phyloP scores from a whole-genome alignment of 2,888 invertebrate species.

The Galerucella nymphaeae region DNA sequence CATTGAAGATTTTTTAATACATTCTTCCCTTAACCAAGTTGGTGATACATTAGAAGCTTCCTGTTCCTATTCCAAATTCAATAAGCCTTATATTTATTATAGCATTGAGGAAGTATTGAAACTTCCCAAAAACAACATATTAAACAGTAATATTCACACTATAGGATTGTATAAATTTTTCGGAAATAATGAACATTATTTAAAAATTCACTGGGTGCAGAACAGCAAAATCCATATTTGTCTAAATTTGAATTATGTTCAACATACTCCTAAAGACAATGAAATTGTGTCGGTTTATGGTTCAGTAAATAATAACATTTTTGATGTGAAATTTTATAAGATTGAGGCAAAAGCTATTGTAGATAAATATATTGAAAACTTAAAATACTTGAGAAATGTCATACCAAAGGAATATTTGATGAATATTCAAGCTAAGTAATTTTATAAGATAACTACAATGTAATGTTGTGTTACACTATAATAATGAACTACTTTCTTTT shows the following conservation, averaged over 20 bases:
- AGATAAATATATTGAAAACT: constrained; percentile 31
- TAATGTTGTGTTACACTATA: too few species aligned
- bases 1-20: constrained; percentile 22
- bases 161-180: constrained; percentile 30
- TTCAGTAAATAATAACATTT: constrained; percentile 27
- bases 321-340: constrained; percentile 38
- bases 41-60: constrained; percentile 19
- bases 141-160: constrained; percentile 33
- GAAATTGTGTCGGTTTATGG: constrained; percentile 38
- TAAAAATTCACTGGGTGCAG: constrained; percentile 13
- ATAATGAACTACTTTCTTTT: too few species aligned
- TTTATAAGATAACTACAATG: not conserved
- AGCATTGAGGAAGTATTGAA: constrained; percentile 32
- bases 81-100: constrained; percentile 38
- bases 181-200: constrained; percentile 21
- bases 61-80: constrained; percentile 5
- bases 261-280: constrained; percentile 21
- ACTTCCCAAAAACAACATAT: constrained; percentile 20
- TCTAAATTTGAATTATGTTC: constrained; percentile 33
- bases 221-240: constrained; percentile 5
- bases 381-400: constrained; percentile 28
- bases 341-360: constrained; percentile 26
- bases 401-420: constrained; percentile 33
- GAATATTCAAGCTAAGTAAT: not conserved
- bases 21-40: not conserved